A percentile compares a stretch with the other conserved stretches of the same genome.
Evolutionary conservation across 2,888 invertebrate species (phyloP).

Genomic region (Myopa tessellatipennis): DNA sequence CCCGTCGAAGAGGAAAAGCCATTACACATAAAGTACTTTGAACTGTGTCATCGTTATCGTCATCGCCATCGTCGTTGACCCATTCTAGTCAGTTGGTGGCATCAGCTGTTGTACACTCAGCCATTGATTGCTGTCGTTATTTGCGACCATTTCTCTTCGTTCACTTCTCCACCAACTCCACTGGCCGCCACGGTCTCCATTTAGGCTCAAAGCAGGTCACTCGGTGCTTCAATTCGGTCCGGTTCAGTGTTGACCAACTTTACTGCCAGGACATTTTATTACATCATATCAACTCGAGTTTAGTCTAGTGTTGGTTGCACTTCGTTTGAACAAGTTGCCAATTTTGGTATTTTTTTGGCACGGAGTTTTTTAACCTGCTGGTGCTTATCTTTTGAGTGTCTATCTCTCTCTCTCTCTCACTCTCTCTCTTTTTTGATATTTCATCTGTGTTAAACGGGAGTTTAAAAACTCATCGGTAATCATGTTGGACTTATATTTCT

Average conservation of each 20-base stretch:
- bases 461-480: slow-evolving; percentile 16
- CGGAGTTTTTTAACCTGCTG: not conserved
- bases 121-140: slow-evolving; percentile 46
- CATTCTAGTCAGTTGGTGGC: slow-evolving; percentile 45
- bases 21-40: no score
- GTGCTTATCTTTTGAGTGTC: not conserved
- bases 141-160: not conserved
- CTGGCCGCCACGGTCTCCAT: slow-evolving; percentile 9
- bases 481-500: slow-evolving; percentile 32
- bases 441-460: no score
- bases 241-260: not conserved
- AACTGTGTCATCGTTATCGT: not conserved
- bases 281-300: not conserved
- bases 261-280: slow-evolving; percentile 12
- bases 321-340: not conserved
- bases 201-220: slow-evolving; percentile 28
- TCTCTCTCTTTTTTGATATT: no score
- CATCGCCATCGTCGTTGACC: not conserved
- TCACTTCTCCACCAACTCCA: no score
- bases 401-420: not conserved
- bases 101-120: slow-evolving; percentile 49
- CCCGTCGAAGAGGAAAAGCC: no score
- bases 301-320: not conserved
- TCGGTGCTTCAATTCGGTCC: slow-evolving; percentile 1
- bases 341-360: slow-evolving; percentile 11